Conservation (phyloP, 2,113 vertebrate species). For the Myocastor coypus region DNA sequence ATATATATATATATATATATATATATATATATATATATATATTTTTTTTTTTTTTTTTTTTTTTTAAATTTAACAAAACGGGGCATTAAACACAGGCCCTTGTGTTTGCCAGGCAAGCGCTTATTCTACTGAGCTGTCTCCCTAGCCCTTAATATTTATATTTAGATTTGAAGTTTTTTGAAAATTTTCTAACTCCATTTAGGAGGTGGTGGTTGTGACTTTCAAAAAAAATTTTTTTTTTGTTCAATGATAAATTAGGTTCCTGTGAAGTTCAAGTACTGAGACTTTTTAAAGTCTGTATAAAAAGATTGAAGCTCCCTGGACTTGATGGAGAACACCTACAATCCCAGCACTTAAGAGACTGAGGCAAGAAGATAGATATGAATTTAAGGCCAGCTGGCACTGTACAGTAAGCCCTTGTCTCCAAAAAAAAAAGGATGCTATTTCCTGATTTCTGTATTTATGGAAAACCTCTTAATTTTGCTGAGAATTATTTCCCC, state of each 20-base stretch:
- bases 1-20: too few species aligned
- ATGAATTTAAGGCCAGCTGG: neutral
- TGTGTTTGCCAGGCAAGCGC: too few species aligned
- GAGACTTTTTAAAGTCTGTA: neutral
- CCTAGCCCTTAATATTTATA: neutral
- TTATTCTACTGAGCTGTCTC: too few species aligned
- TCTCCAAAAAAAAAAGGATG: neutral
- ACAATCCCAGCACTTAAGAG: neutral
- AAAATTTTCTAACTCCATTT: constrained; percentile 33
- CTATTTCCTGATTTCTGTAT: neutral
- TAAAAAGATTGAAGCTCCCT: neutral
- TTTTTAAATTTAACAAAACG: too few species aligned
- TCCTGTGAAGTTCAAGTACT: neutral
- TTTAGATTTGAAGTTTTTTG: constrained; percentile 28
- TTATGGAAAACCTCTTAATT: constrained; percentile 19
- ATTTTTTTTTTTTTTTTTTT: too few species aligned
- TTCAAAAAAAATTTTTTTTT: neutral
- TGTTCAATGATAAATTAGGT: neutral
- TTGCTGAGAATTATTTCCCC: neutral
- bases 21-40: too few species aligned
- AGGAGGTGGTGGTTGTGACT: constrained; percentile 9
- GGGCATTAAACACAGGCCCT: too few species aligned
- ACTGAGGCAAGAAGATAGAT: neutral
- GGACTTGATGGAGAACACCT: neutral
- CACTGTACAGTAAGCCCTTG: neutral